phyloP scores from a whole-genome alignment of 2,113 vertebrate species.

The Tetrax tetrax region DNA sequence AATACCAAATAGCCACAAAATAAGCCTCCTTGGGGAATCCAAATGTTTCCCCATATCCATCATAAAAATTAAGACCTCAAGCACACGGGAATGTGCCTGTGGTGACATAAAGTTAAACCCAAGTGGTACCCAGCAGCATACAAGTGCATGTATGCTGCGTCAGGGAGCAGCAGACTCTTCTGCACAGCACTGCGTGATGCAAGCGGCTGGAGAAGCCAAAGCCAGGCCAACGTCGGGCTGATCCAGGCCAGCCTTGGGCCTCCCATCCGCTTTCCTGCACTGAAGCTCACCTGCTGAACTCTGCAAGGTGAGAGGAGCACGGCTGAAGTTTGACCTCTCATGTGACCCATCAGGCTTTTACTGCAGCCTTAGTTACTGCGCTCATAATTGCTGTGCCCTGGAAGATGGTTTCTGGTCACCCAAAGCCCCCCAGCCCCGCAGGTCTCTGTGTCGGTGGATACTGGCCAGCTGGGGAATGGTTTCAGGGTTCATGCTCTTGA shows the following conservation, averaged over 20 bases:
- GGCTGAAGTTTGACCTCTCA: background rate
- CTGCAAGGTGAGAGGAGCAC: background rate
- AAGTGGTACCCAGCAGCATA: background rate
- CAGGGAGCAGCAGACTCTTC: background rate
- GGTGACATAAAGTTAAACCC: background rate
- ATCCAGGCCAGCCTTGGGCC: background rate
- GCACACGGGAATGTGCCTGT: background rate
- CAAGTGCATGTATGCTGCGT: accelerated
- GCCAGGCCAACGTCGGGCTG: background rate
- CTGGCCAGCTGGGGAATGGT: background rate
- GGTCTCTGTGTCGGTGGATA: background rate
- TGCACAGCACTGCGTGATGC: background rate
- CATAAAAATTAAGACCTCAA: background rate
- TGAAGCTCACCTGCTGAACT: background rate
- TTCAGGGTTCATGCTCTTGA: background rate
- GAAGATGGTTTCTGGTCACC: background rate
- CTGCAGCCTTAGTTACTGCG: background rate
- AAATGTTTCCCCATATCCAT: background rate
- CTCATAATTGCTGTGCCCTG: background rate
- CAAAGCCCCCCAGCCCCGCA: background rate
- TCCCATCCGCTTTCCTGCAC: background rate
- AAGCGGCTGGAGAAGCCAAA: background rate
- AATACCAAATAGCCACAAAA: background rate
- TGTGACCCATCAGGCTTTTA: background rate
- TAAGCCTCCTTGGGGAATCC: background rate